Evolutionary conservation across 1,140 invertebrate species (phyloP), one percentile per base, ranked within the genome.

Genomic region (Octopus sinensis): DNA sequence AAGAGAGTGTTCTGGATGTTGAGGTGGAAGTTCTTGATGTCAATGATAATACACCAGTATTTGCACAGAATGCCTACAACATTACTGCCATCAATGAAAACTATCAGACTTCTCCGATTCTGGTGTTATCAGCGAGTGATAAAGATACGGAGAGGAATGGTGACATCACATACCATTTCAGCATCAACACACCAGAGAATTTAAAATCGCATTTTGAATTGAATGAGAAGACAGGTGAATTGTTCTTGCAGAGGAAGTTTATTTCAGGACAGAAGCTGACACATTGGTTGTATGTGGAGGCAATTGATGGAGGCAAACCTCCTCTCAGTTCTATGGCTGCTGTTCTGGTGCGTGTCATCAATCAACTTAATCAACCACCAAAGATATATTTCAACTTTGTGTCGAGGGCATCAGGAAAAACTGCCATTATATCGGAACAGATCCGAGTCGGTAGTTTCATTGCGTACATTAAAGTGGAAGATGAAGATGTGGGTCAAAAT

Each of bases 181-280:
- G 82, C 81, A 92, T 95, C 4, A 96, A 96, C 9, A 98, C 98
- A 90, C 96, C 78, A 95, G 97, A 90, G 97, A 97, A 91, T 92
- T 95, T 54, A 91, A 98, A 80, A 95, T 96, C 87, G 81, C 82
- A 90, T 43, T 43, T 43, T 43, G 30, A 43, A 43, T 43, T 43
- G 30, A 43, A 43, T 43, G 30, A 43, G 3, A 43, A 43, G 30
- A 43, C 30, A 43, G 30, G 30, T 43, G 30, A 43, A 43, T 43
- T 43, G 30, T 43, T 43, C 30, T 43, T 43, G 30, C 30, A 43
- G 3, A 43, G 30, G 30, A 43, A 43, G 30, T 43, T 43, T 43
- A 43, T 43, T 43, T 43, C 30, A 43, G 30, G 30, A 3, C 30
- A 43, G 30, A 43, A 43, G 30, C 30, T 43, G 30, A 43, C 30